phyloP scores from a whole-genome alignment of 2,113 vertebrate species.

The Oreochromis niloticus region DNA sequence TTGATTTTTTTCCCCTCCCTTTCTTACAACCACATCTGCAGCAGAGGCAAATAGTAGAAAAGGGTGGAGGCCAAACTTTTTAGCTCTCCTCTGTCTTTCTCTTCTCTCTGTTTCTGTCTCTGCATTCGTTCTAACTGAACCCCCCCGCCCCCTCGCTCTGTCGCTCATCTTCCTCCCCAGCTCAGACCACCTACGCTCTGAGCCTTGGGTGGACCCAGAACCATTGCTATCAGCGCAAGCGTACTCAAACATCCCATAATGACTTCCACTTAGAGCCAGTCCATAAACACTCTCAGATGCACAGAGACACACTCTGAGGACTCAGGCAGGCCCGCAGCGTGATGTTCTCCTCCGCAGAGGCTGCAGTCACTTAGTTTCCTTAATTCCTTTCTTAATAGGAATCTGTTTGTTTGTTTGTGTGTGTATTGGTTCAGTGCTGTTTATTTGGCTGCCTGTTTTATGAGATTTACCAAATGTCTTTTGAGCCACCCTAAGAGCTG shows the following conservation, averaged over 20 bases:
- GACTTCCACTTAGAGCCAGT: slow-evolving; percentile 72
- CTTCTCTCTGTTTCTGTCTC: background rate
- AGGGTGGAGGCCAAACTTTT: slow-evolving; percentile 56
- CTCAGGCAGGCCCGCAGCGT: slow-evolving; percentile 18
- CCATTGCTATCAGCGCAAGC: slow-evolving; percentile 61
- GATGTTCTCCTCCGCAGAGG: slow-evolving; percentile 36
- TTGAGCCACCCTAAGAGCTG: slow-evolving; percentile 24
- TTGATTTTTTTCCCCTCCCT: slow-evolving; percentile 63
- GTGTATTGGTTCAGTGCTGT: slow-evolving; percentile 42
- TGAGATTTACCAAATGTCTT: slow-evolving; percentile 33
- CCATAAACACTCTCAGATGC: slow-evolving; percentile 75
- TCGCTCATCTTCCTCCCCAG: slow-evolving; percentile 43
- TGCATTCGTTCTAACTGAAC: background rate
- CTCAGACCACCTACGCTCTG: slow-evolving; percentile 62
- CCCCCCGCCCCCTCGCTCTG: background rate
- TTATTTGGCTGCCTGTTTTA: slow-evolving; percentile 59
- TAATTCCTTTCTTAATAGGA: slow-evolving; percentile 58
- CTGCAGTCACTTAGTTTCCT: slow-evolving; percentile 62
- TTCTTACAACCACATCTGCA: slow-evolving; percentile 68
- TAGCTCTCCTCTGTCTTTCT: slow-evolving; percentile 23
- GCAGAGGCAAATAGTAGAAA: slow-evolving; percentile 63
- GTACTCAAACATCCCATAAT: slow-evolving; percentile 70
- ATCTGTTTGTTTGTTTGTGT: slow-evolving; percentile 66
- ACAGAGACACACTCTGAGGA: slow-evolving; percentile 49
- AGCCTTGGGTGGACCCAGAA: slow-evolving; percentile 60